Base-by-base conservation (phyloP, 2,888 invertebrate species). In the Lycia hirtaria region DNA sequence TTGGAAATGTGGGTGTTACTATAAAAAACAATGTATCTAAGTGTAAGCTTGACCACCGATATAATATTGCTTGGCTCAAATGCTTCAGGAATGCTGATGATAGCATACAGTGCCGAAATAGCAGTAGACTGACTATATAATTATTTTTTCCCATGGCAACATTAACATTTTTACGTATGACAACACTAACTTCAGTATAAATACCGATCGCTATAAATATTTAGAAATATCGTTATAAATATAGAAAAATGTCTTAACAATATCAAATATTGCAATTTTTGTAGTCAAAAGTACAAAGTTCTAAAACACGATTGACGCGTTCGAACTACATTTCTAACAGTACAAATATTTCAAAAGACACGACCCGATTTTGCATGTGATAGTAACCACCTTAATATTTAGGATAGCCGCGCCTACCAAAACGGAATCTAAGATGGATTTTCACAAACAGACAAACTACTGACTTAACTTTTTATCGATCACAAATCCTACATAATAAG, bases 81-180 rank as follows among this genome's bases (percentile, higher is more conserved):
- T 81, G 82, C 82, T 75, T 69, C 43, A 78, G 83, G 81, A 83
- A 84, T 84, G 83, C 79, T 65, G 73, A 47, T 75, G 58, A 64
- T 68, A 76, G 78, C 78, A 79, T 71, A 67, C 43, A 51, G 70
- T 72, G 76, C 70, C 78, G 72, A 69, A 52, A 32, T 55, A 57
- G 67, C 50, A 68, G 69, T 64, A 64, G 65, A 65, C 74, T 76
- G 73, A 76, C 75, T 51, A 51, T n/a, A n/a, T 10, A 33, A 12
- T 48, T 33, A 24, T 52, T 43, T 52, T 56, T 56, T 15, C 35
- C 7, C 47, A 37, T 52, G 28, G 45, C 44, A 58, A 44, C 40
- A 5, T 19, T 24, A 45, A 35, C 30, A 37, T 52, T 41, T 41
- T 65, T 60, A 37, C 58, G 44, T 57, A 57, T 55, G 47, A 57